Evolutionary conservation across 2,888 invertebrate species (phyloP).

Genomic region (Lithodes maja): DNA sequence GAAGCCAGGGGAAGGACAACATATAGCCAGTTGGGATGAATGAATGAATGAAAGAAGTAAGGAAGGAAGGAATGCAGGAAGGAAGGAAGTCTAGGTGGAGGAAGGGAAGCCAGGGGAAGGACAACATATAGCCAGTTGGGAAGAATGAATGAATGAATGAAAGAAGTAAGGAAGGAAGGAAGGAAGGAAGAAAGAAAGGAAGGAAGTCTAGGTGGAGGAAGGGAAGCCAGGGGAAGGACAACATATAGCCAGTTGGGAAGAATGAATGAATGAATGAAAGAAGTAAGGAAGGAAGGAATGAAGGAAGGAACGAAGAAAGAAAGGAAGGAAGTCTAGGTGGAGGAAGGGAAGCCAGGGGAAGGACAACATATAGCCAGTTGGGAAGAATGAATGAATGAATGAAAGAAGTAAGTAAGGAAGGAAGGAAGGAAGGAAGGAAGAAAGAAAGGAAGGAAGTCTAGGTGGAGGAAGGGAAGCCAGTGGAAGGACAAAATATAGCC

Average conservation of each 20-base stretch:
- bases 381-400: constrained; percentile 6
- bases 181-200: no score
- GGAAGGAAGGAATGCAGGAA: neutral
- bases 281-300: neutral
- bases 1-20: neutral
- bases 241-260: neutral
- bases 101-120: constrained; percentile 37
- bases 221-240: neutral
- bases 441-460: neutral
- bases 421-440: neutral
- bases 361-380: neutral
- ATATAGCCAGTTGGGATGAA: neutral
- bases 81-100: constrained; percentile 28
- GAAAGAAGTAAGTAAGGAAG: no score
- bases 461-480: neutral
- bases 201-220: neutral
- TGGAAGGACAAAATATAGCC: neutral
- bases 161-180: neutral
- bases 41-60: constrained; percentile 21
- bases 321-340: neutral
- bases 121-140: constrained; percentile 25
- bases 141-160: neutral
- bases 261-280: neutral
- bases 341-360: neutral
- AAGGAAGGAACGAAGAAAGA: neutral